These are phyloP conservation scores for Dermolepida albohirtum DNA, from an alignment of 2,888 invertebrate species.

Conservation along the genomic window DNA sequence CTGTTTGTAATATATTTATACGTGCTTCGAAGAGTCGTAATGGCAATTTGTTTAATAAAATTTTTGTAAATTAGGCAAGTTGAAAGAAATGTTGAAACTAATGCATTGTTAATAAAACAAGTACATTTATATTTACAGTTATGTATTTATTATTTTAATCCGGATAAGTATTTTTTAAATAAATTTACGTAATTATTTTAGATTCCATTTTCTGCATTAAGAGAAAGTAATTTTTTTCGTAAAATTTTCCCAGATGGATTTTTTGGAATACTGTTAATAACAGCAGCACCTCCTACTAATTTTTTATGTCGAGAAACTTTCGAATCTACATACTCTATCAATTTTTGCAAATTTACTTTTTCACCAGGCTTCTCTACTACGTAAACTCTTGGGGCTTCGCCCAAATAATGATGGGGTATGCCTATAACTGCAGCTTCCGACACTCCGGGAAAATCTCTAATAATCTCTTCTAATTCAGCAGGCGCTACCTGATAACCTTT, in stretches of 20 bases:
- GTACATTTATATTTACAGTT: too few species aligned
- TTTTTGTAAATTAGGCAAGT: too few species aligned
- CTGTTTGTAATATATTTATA: too few species aligned
- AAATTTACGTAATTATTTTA: not conserved
- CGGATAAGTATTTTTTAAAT: too few species aligned
- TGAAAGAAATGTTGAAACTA: too few species aligned
- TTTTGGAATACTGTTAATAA: slow-evolving; percentile 79
- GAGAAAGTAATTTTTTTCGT: slow-evolving; percentile 68
- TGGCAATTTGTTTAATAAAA: too few species aligned
- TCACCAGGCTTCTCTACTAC: slow-evolving; percentile 68
- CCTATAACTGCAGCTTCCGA: slow-evolving; percentile 86
- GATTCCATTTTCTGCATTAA: slow-evolving; percentile 49
- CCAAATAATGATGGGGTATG: slow-evolving; percentile 73
- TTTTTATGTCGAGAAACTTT: slow-evolving; percentile 81
- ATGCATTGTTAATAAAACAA: too few species aligned
- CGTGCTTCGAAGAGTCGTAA: too few species aligned
- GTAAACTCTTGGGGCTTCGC: slow-evolving; percentile 81
- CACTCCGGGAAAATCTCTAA: slow-evolving; percentile 78
- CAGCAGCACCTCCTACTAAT: slow-evolving; percentile 73
- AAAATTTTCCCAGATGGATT: slow-evolving; percentile 83
- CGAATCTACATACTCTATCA: slow-evolving; percentile 71
- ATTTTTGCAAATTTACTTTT: slow-evolving; percentile 67
- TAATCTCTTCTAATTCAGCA: slow-evolving; percentile 81
- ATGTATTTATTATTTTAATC: too few species aligned
- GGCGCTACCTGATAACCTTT: slow-evolving; percentile 83